Base-by-base conservation (phyloP, 2,797 vertebrate species). In the Epinephelus awoara region DNA sequence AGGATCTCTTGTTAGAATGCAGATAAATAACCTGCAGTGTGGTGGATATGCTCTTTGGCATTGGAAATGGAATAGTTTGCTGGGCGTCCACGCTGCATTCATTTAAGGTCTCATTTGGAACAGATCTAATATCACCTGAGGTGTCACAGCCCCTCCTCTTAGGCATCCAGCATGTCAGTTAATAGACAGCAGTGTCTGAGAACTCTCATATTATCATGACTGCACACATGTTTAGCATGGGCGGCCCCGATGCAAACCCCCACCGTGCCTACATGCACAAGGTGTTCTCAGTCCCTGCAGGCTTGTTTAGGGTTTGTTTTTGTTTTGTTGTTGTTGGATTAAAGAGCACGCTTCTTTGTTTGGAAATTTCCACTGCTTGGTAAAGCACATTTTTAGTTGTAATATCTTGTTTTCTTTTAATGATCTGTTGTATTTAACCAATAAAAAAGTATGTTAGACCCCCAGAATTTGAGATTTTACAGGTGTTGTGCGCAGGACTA, bases 171-270 rank as follows among this genome's bases (percentile, higher is more conserved):
- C 40, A 15, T 71, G 49, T 52, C 56, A 50, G 25, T 44, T 61
- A 44, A 64, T 4, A 68, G 61, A 27, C 44, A 50, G 44, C 38
- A n/a, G 42, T 13, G n/a, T 61, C 56, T 2, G 1, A 21, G 25
- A 21, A 21, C 70, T 46, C 5, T 25, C 17, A 34, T 51, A 56
- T 80, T 75, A 84, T 89, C 85, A 83, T 12, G 50, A 21, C 61
- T 72, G 67, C 57, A 65, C 76, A 85, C 78, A 84, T 86, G 62
- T 80, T 81, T 19, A 42, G 55, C 55, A 80, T 71, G 69, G 59
- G 77, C 9, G 17, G 65, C 23, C n/a, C 65, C 58, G 2, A 13
- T 51, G 27, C 23, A 82, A 62, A 42, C 49, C 66, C 56, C 25
- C 21, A 4, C 4, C 6, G 9, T 38, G 19, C 13, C 21, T 49